These are phyloP conservation scores for Periplaneta americana DNA, from an alignment of 1,140 invertebrate species.

Conservation along the genomic window DNA sequence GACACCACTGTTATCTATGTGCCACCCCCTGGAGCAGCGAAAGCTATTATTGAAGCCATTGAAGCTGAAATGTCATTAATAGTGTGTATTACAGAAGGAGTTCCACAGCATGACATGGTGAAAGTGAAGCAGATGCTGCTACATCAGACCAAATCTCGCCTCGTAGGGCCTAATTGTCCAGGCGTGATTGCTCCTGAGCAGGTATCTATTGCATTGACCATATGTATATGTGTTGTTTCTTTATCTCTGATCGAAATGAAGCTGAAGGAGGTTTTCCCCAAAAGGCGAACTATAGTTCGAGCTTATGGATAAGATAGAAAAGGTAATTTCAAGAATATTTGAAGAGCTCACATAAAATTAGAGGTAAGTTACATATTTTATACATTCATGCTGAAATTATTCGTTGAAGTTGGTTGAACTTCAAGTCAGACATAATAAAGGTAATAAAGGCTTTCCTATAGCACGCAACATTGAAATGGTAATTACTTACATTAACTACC, in stretches of 20 bases:
- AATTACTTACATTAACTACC: too few relatives aligned
- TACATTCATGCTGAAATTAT: too few relatives aligned
- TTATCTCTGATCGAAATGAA: neutral
- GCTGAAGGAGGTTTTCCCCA: too few relatives aligned
- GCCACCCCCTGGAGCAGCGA: slow-evolving; percentile 87
- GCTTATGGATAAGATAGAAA: too few relatives aligned
- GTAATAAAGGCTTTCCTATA: too few relatives aligned
- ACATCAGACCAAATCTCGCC: slow-evolving; percentile 84
- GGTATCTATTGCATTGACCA: slow-evolving; percentile 41
- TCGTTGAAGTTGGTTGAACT: too few relatives aligned
- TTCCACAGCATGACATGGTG: slow-evolving; percentile 99
- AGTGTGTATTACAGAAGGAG: slow-evolving; percentile 99
- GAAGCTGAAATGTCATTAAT: slow-evolving; percentile 96
- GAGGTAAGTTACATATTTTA: too few relatives aligned
- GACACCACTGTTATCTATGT: slow-evolving; percentile 96
- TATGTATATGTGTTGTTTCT: neutral
- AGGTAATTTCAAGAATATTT: too few relatives aligned
- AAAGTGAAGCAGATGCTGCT: slow-evolving; percentile 88
- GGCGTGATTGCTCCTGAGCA: slow-evolving; percentile 94
- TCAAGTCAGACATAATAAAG: too few relatives aligned
- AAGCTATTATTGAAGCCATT: slow-evolving; percentile 92
- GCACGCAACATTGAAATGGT: too few relatives aligned
- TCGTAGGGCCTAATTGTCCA: slow-evolving; percentile 98
- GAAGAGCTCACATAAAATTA: too few relatives aligned
- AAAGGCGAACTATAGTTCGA: too few relatives aligned